A percentile compares a stretch with the other conserved stretches of the same genome.
Conservation (phyloP, 2,888 invertebrate genomes). For the Teleiodes luculella region DNA sequence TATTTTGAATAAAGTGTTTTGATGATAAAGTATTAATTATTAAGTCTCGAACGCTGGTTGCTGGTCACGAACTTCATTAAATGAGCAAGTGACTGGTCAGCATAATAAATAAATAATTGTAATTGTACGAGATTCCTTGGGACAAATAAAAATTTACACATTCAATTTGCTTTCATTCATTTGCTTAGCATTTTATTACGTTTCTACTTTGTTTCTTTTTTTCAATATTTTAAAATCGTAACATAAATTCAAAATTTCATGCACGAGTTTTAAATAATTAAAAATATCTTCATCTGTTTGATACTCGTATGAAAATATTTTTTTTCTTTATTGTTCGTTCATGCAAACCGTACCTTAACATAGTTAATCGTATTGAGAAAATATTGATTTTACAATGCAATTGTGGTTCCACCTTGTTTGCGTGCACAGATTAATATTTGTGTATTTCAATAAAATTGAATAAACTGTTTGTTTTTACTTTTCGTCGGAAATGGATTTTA, state of each 20-base stretch:
- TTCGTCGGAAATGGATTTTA: too few relatives aligned
- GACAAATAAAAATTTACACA: too few relatives aligned
- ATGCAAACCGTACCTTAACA: neutral
- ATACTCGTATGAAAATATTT: too few relatives aligned
- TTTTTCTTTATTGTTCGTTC: neutral
- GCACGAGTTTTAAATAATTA: too few relatives aligned
- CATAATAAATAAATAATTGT: constrained; percentile 21
- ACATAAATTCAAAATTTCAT: too few relatives aligned
- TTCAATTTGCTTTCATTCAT: too few relatives aligned
- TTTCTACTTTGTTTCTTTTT: too few relatives aligned
- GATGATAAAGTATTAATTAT: constrained; percentile 35
- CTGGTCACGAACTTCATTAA: constrained; percentile 40
- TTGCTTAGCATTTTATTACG: too few relatives aligned
- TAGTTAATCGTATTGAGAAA: constrained; percentile 8
- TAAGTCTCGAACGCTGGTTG: constrained; percentile 24
- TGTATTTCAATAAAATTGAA: too few relatives aligned
- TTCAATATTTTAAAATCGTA: too few relatives aligned
- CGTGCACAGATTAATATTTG: neutral
- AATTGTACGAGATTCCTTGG: neutral
- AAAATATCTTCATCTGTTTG: too few relatives aligned
- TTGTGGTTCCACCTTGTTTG: neutral
- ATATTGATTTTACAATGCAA: constrained; percentile 14
- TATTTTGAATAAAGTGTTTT: neutral
- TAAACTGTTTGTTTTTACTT: too few relatives aligned
- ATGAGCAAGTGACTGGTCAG: constrained; percentile 36